Percentiles rank a stretch among this genome's conserved stretches.
phyloP scores from a whole-genome alignment of 2,113 vertebrate genomes.

The Notarius quadriscutis region DNA sequence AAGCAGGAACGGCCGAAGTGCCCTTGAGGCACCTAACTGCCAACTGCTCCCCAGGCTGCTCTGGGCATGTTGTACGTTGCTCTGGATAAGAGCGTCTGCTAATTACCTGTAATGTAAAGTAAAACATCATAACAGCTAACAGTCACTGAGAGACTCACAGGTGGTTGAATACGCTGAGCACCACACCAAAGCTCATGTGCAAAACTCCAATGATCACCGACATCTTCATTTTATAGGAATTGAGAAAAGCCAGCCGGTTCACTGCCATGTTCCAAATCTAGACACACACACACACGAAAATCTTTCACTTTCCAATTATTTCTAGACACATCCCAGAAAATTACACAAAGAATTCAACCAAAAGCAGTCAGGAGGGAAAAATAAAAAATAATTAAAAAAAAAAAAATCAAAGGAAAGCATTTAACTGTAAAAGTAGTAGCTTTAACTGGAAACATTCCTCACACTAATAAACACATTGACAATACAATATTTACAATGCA shows the following conservation, averaged over 20 bases:
- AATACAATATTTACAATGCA: neutral
- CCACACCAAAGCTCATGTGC: conserved; percentile 95
- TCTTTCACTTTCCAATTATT: neutral
- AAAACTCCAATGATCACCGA: conserved; percentile 90
- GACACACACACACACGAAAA: conserved; percentile 15
- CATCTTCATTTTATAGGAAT: conserved; percentile 99
- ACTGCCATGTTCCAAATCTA: conserved; percentile 95
- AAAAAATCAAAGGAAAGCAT: neutral
- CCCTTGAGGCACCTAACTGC: no score
- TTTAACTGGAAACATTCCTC: neutral
- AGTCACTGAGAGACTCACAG: conserved; percentile 78
- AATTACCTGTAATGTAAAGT: no score
- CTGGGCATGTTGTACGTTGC: no score
- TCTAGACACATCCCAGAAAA: neutral
- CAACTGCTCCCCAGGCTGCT: no score
- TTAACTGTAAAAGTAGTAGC: no score
- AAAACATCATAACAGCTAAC: neutral
- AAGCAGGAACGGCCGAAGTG: no score
- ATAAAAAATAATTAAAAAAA: no score
- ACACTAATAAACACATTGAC: neutral
- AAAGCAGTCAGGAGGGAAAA: neutral
- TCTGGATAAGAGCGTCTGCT: no score
- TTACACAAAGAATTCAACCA: neutral
- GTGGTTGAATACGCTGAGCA: conserved; percentile 92
- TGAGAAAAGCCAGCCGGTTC: conserved; percentile 93